Percentiles rank a stretch among this genome's conserved stretches.
phyloP scores from a whole-genome alignment of 2,113 vertebrate genomes.

The Siniperca chuatsi region DNA sequence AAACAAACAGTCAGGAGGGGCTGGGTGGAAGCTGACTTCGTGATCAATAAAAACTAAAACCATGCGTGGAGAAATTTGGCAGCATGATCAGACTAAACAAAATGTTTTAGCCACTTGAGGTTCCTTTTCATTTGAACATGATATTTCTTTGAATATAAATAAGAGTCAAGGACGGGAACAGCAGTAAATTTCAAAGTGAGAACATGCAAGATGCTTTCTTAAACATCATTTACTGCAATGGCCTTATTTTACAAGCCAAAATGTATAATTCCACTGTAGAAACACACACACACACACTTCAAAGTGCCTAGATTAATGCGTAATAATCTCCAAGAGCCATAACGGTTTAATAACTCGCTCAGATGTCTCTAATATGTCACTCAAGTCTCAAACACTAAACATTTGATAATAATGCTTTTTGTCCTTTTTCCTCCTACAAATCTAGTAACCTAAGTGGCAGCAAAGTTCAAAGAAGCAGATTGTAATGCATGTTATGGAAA shows the following conservation, averaged over 20 bases:
- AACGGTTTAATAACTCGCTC: constrained; percentile 81
- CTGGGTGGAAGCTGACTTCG: constrained; percentile 47
- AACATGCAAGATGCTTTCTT: constrained; percentile 21
- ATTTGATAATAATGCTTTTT: constrained; percentile 71
- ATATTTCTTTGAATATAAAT: constrained; percentile 33
- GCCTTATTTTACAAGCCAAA: constrained; percentile 46
- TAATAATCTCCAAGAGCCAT: constrained; percentile 80
- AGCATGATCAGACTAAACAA: constrained; percentile 38
- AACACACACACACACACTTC: constrained; percentile 71
- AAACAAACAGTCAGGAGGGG: constrained; percentile 75
- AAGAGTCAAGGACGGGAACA: constrained; percentile 5
- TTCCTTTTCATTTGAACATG: constrained; percentile 23
- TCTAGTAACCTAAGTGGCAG: constrained; percentile 86
- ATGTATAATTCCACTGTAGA: constrained; percentile 51
- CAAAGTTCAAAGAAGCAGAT: constrained; percentile 91
- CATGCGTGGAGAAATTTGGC: constrained; percentile 54
- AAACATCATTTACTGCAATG: constrained; percentile 39
- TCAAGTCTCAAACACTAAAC: constrained; percentile 76
- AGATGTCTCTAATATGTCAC: constrained; percentile 79
- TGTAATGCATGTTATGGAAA: constrained; percentile 91
- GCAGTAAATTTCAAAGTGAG: constrained; percentile 26
- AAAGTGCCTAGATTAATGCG: constrained; percentile 82
- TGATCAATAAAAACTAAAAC: constrained; percentile 74
- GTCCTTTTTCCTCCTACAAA: constrained; percentile 52
- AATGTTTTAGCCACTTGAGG: constrained; percentile 31